Conservation (phyloP, 2,113 vertebrate species). For the Cryptotis parvus region DNA sequence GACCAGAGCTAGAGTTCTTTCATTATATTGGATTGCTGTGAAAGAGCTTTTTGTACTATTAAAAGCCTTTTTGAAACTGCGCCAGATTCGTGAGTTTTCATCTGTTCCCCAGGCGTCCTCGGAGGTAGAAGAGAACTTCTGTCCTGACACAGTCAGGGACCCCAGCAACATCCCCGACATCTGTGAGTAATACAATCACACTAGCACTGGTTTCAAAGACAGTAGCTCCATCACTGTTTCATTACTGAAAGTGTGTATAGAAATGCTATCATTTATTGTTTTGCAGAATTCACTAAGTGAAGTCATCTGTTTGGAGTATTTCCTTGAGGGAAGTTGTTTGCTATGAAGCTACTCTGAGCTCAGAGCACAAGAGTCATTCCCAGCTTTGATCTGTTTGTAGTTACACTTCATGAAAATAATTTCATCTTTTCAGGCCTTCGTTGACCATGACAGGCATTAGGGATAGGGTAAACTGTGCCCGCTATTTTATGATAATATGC, state of each 20-base stretch:
- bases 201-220: not conserved
- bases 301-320: not conserved
- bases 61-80: no score
- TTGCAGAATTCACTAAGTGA: constrained; percentile 20
- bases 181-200: not conserved
- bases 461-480: not conserved
- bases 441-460: constrained; percentile 18
- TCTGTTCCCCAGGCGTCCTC: no score
- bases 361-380: no score
- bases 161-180: no score
- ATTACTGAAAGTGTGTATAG: constrained; percentile 22
- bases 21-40: no score
- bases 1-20: no score
- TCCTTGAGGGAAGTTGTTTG: constrained; percentile 12
- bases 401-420: not conserved
- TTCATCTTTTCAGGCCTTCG: constrained; percentile 22
- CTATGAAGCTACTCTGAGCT: not conserved
- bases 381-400: not conserved
- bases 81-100: no score
- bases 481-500: not conserved
- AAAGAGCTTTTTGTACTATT: no score
- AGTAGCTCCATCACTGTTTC: not conserved
- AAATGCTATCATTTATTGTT: not conserved
- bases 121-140: no score
- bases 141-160: no score